Percentiles rank a stretch among this genome's conserved stretches.
phyloP scores from a whole-genome alignment of 2,113 vertebrate species.

The Cyanoderma ruficeps region DNA sequence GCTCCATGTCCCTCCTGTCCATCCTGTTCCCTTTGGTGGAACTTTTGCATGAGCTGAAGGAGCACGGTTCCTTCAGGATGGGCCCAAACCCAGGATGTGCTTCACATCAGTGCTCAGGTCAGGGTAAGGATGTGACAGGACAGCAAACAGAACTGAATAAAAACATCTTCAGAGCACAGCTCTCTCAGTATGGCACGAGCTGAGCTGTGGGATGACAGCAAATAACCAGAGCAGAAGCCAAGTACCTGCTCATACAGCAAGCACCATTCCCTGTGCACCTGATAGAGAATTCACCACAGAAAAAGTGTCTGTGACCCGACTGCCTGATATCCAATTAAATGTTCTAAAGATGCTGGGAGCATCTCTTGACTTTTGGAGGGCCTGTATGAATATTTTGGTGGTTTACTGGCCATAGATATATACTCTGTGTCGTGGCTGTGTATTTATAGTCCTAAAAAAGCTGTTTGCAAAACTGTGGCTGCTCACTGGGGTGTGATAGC shows the following conservation, averaged over 20 bases:
- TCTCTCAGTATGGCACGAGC: rapidly evolving
- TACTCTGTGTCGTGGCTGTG: not conserved
- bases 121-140: not conserved
- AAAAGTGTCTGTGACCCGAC: not conserved
- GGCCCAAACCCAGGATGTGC: not conserved
- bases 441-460: not conserved
- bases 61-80: not conserved
- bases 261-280: not conserved
- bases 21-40: not conserved
- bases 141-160: not conserved
- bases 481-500: not conserved
- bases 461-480: not conserved
- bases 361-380: not conserved
- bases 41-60: not conserved
- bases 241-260: not conserved
- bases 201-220: not conserved
- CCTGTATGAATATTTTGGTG: not conserved
- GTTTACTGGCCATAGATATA: not conserved
- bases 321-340: not conserved
- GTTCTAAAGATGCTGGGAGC: not conserved
- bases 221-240: not conserved
- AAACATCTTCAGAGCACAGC: not conserved
- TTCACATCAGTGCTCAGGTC: not conserved
- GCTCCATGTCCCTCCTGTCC: not conserved
- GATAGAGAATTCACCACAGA: not conserved